Evolutionary conservation across 2,888 invertebrate genomes (phyloP), one percentile per base, ranked within the genome.

Genomic region (Lepidonotus clava): DNA sequence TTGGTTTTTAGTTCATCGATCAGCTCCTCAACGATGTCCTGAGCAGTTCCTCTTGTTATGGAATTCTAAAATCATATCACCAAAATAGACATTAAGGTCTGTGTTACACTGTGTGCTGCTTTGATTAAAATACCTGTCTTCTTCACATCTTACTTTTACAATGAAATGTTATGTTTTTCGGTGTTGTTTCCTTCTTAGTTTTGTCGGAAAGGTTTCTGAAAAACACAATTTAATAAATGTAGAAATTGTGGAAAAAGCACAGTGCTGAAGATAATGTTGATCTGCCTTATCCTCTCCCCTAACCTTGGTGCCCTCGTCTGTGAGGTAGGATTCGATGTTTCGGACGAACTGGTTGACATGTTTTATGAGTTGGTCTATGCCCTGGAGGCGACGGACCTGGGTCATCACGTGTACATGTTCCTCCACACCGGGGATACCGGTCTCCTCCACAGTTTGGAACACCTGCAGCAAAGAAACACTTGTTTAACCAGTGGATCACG

Each of bases 361-460:
- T 6, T 87, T 87, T 51, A 91, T 87, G 61, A 91, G 56, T 77
- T 89, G 88, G 87, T 90, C 89, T 24, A 89, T 41, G 4, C 87
- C 86, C 46, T 89, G 90, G 46, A 84, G 67, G 21, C 87, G 84
- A 28, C 90, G 86, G 8, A 89, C 71, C 24, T 83, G 77, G 0
- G 91, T 90, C 86, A 90, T 88, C 38, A 89, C 87, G 51, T 91
- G 91, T 8, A 91, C 90, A 87, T 89, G 91, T 18, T 87, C 86
- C 76, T 90, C 85, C 36, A 91, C 84, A 0, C 83, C 86, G 14
- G 91, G 91, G 40, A 91, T 89, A 86, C 91, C 89, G 0, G 91
- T 91, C 21, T 91, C 91, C 8, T 90, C 90, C 71, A 86, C 51
- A n/a, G 67, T 86, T 84, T 87, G 88, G 83, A 91, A 91, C 24